Evolutionary conservation across 2,797 vertebrate genomes (phyloP).

Genomic region (Halcyon leucocephala): DNA sequence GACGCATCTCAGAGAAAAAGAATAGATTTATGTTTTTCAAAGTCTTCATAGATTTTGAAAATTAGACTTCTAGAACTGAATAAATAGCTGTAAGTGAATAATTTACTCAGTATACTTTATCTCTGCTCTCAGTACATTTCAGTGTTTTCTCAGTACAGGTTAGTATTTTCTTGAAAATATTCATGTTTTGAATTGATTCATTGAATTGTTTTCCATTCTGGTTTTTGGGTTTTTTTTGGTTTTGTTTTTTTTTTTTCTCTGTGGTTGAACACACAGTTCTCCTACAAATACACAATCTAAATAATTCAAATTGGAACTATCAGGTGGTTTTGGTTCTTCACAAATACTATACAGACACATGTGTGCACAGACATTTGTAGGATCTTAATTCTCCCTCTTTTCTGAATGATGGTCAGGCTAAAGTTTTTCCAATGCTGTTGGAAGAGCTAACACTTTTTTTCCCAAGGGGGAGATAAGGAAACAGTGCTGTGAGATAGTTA

Average conservation of each 20-base stretch:
- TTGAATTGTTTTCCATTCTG: background rate
- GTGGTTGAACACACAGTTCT: background rate
- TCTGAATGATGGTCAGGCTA: background rate
- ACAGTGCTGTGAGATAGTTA: accelerated
- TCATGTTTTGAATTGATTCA: background rate
- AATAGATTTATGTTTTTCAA: background rate
- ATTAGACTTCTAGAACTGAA: background rate
- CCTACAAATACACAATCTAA: background rate
- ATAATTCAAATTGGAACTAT: background rate
- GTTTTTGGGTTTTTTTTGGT: background rate
- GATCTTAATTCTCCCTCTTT: background rate
- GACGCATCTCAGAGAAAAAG: background rate
- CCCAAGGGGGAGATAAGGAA: background rate
- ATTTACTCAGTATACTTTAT: background rate
- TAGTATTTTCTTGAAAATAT: background rate
- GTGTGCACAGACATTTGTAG: background rate
- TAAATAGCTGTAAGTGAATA: background rate
- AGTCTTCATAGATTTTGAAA: background rate
- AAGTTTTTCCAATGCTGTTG: background rate
- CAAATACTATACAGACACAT: background rate
- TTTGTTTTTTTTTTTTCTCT: background rate
- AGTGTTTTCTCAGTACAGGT: background rate
- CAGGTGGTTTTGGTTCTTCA: background rate
- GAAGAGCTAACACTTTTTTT: background rate
- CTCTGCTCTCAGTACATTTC: background rate